Evolutionary conservation across 2,113 vertebrate genomes (phyloP), one percentile per base, ranked within the genome.

Genomic region (Oncorhynchus gorbuscha): DNA sequence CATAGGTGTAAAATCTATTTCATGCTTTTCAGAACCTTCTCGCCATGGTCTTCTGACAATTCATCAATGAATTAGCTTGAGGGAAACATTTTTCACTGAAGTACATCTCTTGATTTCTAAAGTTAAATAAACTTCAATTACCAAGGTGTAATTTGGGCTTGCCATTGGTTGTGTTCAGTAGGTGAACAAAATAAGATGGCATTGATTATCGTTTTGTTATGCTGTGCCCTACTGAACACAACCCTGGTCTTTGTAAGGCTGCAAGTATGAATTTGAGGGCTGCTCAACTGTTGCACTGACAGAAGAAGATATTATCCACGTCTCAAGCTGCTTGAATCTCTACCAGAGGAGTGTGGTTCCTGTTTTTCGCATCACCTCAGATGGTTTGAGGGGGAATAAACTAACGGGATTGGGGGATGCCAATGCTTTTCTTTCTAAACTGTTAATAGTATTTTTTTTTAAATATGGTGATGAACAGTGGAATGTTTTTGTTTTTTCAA

Each of bases 401-500:
- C 35, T 68, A 73, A n/a, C 18, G 64, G 70, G 70, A 76, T 7
- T 35, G 71, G 73, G 68, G 87, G 71, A 82, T 73, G 45, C 64
- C 76, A 77, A 79, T 58, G 76, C 83, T 85, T 35, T 83, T 88
- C 80, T 91, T 91, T 89, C 79, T 74, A 89, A 91, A 88, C 83
- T 90, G 91, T 91, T 91, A 35, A 35, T 35, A 35, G 32, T 35
- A 32, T 5, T 59, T 4, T 59, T 61, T 61, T 22, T 16, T 4
- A 61, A 61, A 24, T 92, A 93, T 93, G 92, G 20, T 11, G 20
- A 11, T 16, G 1, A 55, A 55, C 1, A 22, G 18, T 14, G 16
- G 16, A 59, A n/a, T 59, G 0, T 59, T 4, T 59, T 59, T 8
- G 1, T 61, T 5, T 61, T 61, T 22, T 16, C 4, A 61, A 61